Evolutionary conservation across 1,140 invertebrate species (phyloP).

Genomic region (Physella acuta): DNA sequence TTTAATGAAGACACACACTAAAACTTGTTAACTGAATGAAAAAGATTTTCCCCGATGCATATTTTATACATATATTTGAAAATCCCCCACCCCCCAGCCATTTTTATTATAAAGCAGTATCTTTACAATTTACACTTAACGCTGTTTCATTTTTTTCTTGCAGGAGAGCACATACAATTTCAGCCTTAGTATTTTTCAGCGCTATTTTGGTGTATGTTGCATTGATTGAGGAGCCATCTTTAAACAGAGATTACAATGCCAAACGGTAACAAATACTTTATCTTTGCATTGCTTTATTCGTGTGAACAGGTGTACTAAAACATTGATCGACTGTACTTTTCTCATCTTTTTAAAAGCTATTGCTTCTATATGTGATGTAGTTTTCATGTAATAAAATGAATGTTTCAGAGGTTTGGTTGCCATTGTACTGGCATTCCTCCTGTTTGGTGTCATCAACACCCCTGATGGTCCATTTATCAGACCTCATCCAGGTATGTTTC

Average conservation of each 20-base stretch:
- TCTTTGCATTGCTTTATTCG: no score
- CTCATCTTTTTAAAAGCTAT: no score
- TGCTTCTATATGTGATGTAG: no score
- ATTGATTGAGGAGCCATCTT: constrained; percentile 58
- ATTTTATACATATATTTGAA: no score
- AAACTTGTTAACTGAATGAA: background rate
- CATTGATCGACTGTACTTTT: no score
- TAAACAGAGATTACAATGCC: constrained; percentile 62
- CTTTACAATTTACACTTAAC: no score
- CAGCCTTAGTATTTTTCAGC: constrained; percentile 61
- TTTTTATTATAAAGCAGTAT: no score
- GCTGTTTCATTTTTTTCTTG: constrained; percentile 28
- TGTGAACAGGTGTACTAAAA: no score
- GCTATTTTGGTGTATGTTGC: constrained; percentile 63
- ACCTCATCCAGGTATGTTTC: constrained; percentile 64
- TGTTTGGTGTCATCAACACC: constrained; percentile 66
- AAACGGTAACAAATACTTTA: constrained; percentile 63
- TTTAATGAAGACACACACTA: no score
- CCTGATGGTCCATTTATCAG: constrained; percentile 68
- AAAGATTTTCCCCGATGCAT: no score
- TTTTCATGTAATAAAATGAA: no score
- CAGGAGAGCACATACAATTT: constrained; percentile 65
- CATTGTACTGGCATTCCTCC: constrained; percentile 63
- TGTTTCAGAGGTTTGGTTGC: constrained; percentile 64
- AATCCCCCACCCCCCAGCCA: no score